A percentile compares a stretch with the other conserved stretches of the same genome.
These are phyloP conservation scores for Kryphioiulus occultus DNA, from an alignment of 2,888 invertebrate genomes.

Conservation along the genomic window DNA sequence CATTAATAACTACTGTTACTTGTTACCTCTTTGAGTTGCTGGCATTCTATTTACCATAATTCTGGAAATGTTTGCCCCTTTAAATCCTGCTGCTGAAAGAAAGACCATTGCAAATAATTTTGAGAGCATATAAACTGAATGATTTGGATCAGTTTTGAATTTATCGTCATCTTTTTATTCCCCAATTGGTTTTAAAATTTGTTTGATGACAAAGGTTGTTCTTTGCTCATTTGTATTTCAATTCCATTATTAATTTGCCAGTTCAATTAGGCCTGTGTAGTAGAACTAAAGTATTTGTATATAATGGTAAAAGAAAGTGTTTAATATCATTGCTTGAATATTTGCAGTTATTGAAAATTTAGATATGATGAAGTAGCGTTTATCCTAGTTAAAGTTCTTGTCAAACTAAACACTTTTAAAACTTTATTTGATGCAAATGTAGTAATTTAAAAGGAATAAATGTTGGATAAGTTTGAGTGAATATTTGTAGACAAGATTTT, in stretches of 20 bases:
- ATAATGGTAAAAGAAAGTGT: not conserved
- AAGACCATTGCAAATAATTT: not conserved
- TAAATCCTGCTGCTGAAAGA: no score
- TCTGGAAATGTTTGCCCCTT: not conserved
- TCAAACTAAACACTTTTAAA: not conserved
- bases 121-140: not conserved
- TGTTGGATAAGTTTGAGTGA: constrained; percentile 28
- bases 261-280: not conserved
- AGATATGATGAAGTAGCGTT: not conserved
- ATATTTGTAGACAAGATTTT: not conserved
- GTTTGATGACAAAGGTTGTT: not conserved
- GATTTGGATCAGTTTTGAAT: not conserved
- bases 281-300: constrained; percentile 12
- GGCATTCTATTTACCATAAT: not conserved
- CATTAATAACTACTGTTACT: not conserved
- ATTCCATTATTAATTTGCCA: not conserved
- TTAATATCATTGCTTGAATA: constrained; percentile 17
- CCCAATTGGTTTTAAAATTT: not conserved
- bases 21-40: not conserved
- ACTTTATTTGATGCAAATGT: constrained; percentile 37
- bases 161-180: not conserved
- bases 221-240: not conserved
- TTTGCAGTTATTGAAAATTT: not conserved
- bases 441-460: constrained; percentile 34
- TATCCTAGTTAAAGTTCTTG: constrained; percentile 9